These are phyloP conservation scores for Elgaria multicarinata DNA, from an alignment of 2,113 vertebrate species.

Conservation along the genomic window DNA sequence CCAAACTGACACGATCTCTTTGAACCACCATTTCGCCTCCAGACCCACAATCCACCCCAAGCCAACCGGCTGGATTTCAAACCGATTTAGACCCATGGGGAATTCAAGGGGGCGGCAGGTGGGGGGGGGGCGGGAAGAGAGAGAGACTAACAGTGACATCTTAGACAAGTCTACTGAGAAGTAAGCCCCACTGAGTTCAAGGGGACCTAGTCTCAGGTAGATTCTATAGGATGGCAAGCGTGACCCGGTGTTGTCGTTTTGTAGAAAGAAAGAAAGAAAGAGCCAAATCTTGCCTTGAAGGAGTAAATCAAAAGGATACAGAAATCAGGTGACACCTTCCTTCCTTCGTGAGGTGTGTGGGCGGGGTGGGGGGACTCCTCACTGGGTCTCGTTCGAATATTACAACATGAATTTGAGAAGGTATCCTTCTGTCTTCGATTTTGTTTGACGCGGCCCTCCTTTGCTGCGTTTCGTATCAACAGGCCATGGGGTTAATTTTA, in stretches of 20 bases:
- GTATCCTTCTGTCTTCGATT: background rate
- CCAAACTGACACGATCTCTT: background rate
- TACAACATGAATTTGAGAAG: background rate
- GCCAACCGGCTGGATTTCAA: background rate
- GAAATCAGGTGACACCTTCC: too few species aligned
- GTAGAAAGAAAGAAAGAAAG: too few species aligned
- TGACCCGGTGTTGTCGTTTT: too few species aligned
- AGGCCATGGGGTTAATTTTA: conserved; percentile 11
- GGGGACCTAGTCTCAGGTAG: background rate
- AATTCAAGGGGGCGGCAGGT: background rate
- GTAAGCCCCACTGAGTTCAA: background rate
- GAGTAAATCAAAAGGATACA: background rate
- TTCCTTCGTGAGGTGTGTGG: background rate
- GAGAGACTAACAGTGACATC: too few species aligned
- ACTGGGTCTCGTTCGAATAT: too few species aligned
- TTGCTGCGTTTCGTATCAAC: background rate
- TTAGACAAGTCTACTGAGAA: background rate
- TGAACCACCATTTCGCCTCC: background rate
- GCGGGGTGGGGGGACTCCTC: background rate
- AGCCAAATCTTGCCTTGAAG: background rate
- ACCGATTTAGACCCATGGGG: background rate
- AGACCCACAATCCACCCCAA: background rate
- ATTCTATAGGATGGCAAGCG: background rate
- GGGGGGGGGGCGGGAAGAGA: background rate
- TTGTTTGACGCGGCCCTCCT: fast-evolving